Evolutionary conservation across 2,797 vertebrate species (phyloP), one percentile per base, ranked within the genome.

Genomic region (Protonibea diacanthus): DNA sequence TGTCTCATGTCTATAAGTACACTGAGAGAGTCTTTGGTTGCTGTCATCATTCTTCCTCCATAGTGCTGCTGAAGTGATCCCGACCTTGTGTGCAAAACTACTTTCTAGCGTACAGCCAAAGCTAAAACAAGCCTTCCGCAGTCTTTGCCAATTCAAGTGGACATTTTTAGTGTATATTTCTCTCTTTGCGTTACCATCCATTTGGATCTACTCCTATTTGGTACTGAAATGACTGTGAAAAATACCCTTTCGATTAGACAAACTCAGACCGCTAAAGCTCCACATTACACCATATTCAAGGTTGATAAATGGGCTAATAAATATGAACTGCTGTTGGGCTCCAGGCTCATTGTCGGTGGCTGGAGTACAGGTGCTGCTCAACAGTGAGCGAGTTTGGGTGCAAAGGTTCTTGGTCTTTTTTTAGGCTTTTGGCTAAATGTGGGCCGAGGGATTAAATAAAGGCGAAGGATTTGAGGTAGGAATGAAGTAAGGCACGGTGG

Each of bases 351-450:
- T 51, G n/a, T 68, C 52, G 18, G 20, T 38, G 2, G 2, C 40
- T 77, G 25, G 64, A 40, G 53, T 14, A 5, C 48, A 77, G 57
- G 15, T 49, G 65, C 57, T 57, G 40, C 56, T 66, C 55, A 69
- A 59, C 3, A 56, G 20, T 56, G 33, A 73, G 38, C 21, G 60
- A 74, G 53, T 55, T 27, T 69, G 21, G 38, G 61, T 53, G 52
- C 83, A 66, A 69, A 83, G 79, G 79, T 59, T 80, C 71, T 75
- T 5, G 66, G 72, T 42, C 17, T 45, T 67, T 66, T 67, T 78
- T 80, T 57, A 82, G 70, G 48, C 33, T 38, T 68, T 17, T 8
- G 47, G 63, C 82, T 89, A 83, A 80, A 84, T 76, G 77, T 76
- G 74, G 45, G 52, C 40, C 12, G 1, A 40, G 60, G 71, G 66